Evolutionary conservation across 1,140 invertebrate genomes (phyloP).

Genomic region (Venustaconcha ellipsiformis): DNA sequence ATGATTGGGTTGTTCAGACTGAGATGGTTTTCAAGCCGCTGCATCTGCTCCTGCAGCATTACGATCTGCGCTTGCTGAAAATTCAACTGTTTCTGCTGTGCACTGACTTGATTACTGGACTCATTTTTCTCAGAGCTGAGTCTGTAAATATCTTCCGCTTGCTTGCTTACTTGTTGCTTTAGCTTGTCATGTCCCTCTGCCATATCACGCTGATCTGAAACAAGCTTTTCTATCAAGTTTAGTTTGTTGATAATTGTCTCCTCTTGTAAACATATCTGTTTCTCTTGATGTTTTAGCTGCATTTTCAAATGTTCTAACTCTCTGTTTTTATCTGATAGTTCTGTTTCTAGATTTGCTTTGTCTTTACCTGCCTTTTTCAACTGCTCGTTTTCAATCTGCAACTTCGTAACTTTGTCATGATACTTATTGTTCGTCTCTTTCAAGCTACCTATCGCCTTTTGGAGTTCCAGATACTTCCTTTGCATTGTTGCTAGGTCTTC

Average conservation of each 20-base stretch:
- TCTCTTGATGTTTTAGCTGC: constrained; percentile 35
- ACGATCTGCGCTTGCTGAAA: constrained; percentile 44
- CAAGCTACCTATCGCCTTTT: constrained; percentile 46
- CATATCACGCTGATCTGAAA: constrained; percentile 34
- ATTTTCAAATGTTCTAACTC: constrained; percentile 36
- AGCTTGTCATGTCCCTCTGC: constrained; percentile 43
- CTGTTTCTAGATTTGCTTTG: constrained; percentile 33
- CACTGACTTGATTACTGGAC: constrained; percentile 30
- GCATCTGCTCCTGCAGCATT: constrained; percentile 42
- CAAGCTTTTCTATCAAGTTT: constrained; percentile 38
- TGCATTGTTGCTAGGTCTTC: constrained; percentile 42
- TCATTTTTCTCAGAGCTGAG: constrained; percentile 35
- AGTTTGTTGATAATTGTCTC: constrained; percentile 37
- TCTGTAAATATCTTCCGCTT: constrained; percentile 34
- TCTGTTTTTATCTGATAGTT: constrained; percentile 33
- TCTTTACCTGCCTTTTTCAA: constrained; percentile 35
- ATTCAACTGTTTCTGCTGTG: constrained; percentile 43
- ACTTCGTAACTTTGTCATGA: constrained; percentile 41
- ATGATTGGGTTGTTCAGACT: constrained; percentile 16
- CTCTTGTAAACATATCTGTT: constrained; percentile 37
- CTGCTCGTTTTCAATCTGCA: constrained; percentile 48
- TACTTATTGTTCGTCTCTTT: constrained; percentile 48
- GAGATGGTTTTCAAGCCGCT: constrained; percentile 29
- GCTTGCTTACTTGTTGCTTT: constrained; percentile 23
- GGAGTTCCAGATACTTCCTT: constrained; percentile 43